Base-by-base conservation (phyloP, 2,888 invertebrate species). In the Imbricaverruca yamaguchii region DNA sequence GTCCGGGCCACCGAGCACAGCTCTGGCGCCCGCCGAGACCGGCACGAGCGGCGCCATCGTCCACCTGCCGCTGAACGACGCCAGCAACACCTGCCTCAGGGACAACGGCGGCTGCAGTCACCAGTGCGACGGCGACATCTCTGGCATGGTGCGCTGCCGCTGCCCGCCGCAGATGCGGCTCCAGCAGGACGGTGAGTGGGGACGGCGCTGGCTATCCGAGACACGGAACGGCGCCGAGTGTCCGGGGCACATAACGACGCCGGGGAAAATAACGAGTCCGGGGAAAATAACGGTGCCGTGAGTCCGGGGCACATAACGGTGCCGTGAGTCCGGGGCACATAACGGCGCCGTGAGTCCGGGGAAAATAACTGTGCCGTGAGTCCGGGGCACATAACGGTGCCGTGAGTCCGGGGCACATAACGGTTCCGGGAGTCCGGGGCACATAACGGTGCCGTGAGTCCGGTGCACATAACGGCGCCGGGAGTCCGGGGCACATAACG, bases 81-180 rank as follows among this genome's bases (percentile, higher is more conserved):
- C 10, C 79, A 79, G 79, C 59, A 59, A 79, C 59, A 59, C 18
- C 59, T 79, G 79, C 59, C 79, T 56, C 25, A n/a, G 12, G 57
- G 57, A 13, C 13, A 79, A 79, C 79, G 79, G 79, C 25, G 79
- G 79, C 59, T 79, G 79, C 56, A 79, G 79, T 25, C 79, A 79
- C 79, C 57, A 23, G 6, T 79, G 79, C 25, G 18, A n/a, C 57
- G 25, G 57, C 57, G 59, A 59, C 79, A 79, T 79, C 79, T 23
- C 23, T 15, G 79, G 79, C 56, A 8, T 57, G 25, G 79, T 59
- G 15, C 57, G 25, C 57, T 79, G 79, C 59, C 13, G 79, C 56
- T 79, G 79, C 25, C 79, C 79, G 13, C 18, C 11, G 2, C 79
- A 79, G 57, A 79, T 57, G 57, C 79, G 59, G 23, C 79, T 79